Evolutionary conservation across 2,113 vertebrate species (phyloP).

Genomic region (Pseudolaguvia tuberculata): DNA sequence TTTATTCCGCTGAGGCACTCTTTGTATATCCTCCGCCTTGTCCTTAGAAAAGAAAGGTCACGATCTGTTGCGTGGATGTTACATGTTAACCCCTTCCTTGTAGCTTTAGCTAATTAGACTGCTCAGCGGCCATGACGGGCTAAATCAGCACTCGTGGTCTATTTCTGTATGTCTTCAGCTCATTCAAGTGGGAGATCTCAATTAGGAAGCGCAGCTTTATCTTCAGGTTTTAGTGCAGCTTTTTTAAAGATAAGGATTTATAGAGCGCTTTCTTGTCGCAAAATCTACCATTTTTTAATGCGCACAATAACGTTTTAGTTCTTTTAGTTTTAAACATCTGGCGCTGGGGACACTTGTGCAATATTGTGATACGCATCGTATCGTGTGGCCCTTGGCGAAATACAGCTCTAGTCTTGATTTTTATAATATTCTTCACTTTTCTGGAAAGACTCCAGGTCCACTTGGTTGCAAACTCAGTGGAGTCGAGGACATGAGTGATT

Average conservation of each 20-base stretch:
- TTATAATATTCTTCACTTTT: too few relatives aligned
- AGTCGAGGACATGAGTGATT: too few relatives aligned
- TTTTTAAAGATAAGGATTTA: not conserved
- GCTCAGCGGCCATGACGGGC: constrained; percentile 38
- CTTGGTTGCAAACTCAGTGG: too few relatives aligned
- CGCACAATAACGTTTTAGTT: too few relatives aligned
- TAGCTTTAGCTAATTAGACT: constrained; percentile 32
- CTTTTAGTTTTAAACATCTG: too few relatives aligned
- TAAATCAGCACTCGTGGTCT: constrained; percentile 7
- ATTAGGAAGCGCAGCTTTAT: constrained; percentile 35
- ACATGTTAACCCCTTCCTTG: not conserved
- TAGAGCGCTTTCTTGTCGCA: not conserved
- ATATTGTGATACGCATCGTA: too few relatives aligned
- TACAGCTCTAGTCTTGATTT: too few relatives aligned
- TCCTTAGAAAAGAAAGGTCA: constrained; percentile 37
- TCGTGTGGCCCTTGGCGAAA: too few relatives aligned
- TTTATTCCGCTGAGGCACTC: constrained; percentile 15
- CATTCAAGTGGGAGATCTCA: constrained; percentile 31
- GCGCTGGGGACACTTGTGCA: too few relatives aligned
- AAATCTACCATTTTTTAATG: too few relatives aligned
- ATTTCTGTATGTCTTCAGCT: constrained; percentile 24
- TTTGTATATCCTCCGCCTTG: constrained; percentile 15
- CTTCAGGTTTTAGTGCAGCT: constrained; percentile 8
- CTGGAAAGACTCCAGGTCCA: too few relatives aligned
- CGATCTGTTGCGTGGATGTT: constrained; percentile 5